phyloP scores from a whole-genome alignment of 1,140 invertebrate species.

The Drosophila triauraria region DNA sequence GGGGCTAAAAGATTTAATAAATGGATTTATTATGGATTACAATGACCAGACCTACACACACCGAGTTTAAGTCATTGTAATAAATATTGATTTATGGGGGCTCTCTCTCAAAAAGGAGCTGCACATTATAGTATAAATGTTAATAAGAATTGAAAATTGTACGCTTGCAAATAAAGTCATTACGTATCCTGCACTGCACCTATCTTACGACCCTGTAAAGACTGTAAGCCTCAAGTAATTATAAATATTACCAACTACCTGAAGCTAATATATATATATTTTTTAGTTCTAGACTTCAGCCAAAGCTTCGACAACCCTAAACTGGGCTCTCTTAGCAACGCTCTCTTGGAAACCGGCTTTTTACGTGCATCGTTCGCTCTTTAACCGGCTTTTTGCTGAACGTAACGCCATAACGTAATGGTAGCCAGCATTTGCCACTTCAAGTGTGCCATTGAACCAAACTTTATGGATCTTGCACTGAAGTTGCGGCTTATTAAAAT shows the following conservation, averaged over 20 bases:
- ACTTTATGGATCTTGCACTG: slow-evolving; percentile 31
- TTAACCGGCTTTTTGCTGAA: slow-evolving; percentile 39
- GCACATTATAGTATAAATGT: slow-evolving; percentile 32
- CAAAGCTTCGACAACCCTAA: slow-evolving; percentile 51
- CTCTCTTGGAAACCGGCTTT: slow-evolving; percentile 55
- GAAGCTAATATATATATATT: not conserved
- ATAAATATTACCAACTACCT: too few species aligned
- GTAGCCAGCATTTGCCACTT: slow-evolving; percentile 10
- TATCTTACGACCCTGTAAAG: not conserved
- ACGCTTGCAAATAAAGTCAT: slow-evolving; percentile 35
- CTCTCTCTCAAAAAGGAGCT: slow-evolving; percentile 63
- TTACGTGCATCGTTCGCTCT: not conserved
- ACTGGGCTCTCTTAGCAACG: slow-evolving; percentile 39
- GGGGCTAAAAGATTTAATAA: slow-evolving; percentile 15
- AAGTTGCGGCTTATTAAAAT: slow-evolving; percentile 30
- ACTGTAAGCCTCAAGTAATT: not conserved
- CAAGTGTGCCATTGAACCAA: slow-evolving; percentile 40
- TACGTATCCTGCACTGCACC: slow-evolving; percentile 15
- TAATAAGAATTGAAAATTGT: slow-evolving; percentile 26
- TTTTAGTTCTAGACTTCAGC: not conserved
- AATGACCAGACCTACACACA: slow-evolving; percentile 44
- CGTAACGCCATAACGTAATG: slow-evolving; percentile 24
- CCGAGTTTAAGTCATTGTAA: slow-evolving; percentile 52
- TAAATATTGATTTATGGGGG: slow-evolving; percentile 69
- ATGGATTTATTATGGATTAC: slow-evolving; percentile 30